A percentile compares a stretch with the other conserved stretches of the same genome.
phyloP scores from a whole-genome alignment of 2,888 invertebrate genomes.

The Dione juno region DNA sequence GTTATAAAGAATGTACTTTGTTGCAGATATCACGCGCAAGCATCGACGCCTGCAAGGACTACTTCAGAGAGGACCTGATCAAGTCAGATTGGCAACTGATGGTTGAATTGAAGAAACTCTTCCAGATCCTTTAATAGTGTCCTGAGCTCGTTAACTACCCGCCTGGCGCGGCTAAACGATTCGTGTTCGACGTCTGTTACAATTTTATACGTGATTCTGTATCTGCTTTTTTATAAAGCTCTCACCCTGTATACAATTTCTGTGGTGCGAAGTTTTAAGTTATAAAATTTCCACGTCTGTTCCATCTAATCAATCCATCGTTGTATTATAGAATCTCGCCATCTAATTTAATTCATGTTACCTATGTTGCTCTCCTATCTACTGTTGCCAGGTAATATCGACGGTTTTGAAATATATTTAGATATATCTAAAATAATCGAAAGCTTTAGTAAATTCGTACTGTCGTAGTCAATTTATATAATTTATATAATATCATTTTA shows the following conservation, averaged over 20 bases:
- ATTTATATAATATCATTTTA: conserved; percentile 9
- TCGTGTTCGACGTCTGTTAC: conserved; percentile 25
- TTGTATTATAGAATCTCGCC: conserved; percentile 65
- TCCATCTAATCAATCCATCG: conserved; percentile 67
- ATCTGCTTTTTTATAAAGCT: conserved; percentile 53
- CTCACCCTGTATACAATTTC: conserved; percentile 53
- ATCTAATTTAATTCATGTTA: conserved; percentile 36
- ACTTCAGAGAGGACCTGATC: conserved; percentile 98
- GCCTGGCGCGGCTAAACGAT: conserved; percentile 15
- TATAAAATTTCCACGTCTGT: conserved; percentile 57
- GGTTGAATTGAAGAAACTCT: conserved; percentile 98
- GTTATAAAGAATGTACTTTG: conserved; percentile 46
- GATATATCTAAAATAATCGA: neutral
- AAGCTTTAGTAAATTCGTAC: neutral
- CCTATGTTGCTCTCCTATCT: conserved; percentile 36
- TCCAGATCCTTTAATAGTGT: conserved; percentile 92
- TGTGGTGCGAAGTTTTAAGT: conserved; percentile 52
- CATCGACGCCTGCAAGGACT: conserved; percentile 99
- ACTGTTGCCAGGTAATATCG: conserved; percentile 19
- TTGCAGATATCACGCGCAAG: conserved; percentile 97
- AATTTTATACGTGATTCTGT: conserved; percentile 39
- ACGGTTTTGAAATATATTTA: neutral
- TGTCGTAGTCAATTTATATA: neutral
- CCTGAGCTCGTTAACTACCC: neutral
- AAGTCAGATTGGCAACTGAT: conserved; percentile 99